Percentiles rank a stretch among this genome's conserved stretches.
Conservation (phyloP, 2,888 invertebrate species). For the Hydrotaea diabolus region DNA sequence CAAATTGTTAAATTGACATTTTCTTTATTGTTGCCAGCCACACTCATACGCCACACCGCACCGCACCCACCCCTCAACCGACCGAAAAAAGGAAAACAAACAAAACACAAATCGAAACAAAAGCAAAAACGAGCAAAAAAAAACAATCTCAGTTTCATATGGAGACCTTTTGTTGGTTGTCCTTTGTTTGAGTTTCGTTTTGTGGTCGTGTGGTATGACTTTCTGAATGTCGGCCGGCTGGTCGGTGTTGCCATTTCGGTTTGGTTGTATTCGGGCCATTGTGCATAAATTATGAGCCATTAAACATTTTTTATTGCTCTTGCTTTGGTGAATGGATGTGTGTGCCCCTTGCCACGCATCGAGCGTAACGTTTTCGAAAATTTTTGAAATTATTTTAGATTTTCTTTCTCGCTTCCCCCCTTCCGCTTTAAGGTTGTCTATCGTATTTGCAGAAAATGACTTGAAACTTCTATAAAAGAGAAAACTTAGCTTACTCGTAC, state of each 20-base stretch:
- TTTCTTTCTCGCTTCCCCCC: not conserved
- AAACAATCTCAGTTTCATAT: not conserved
- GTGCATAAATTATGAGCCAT: constrained; percentile 65
- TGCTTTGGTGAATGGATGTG: too few species aligned
- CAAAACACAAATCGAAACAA: not conserved
- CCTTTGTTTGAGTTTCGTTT: not conserved
- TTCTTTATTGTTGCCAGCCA: constrained; percentile 19
- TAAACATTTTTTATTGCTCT: constrained; percentile 58
- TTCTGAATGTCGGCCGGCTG: not conserved
- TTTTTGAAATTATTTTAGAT: not conserved
- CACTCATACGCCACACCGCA: not conserved
- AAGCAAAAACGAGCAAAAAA: not conserved
- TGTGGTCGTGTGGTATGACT: not conserved
- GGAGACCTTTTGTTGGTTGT: not conserved
- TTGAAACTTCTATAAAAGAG: not conserved
- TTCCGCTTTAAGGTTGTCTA: not conserved
- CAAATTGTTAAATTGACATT: constrained; percentile 39
- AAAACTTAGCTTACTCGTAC: not conserved
- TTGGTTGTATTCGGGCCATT: constrained; percentile 22
- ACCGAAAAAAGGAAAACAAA: not conserved
- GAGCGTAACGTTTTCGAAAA: constrained; percentile 3
- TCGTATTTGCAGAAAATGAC: not conserved
- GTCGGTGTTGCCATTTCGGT: not conserved
- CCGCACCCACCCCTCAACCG: not conserved
- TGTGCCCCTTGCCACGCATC: constrained; percentile 9